phyloP scores from a whole-genome alignment of 2,888 invertebrate species.

The Panopea generosa region DNA sequence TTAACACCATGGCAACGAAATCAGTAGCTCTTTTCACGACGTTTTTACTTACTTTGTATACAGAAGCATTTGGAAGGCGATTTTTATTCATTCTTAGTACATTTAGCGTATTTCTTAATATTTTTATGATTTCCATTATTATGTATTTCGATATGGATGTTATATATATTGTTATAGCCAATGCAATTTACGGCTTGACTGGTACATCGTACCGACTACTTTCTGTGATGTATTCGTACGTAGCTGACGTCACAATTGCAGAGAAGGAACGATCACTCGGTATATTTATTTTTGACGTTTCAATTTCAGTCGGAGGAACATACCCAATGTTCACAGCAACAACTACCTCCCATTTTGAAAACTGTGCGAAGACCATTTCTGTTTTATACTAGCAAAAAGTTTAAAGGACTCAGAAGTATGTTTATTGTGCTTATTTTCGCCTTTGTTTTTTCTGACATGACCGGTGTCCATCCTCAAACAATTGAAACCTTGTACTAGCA shows the following conservation, averaged over 20 bases:
- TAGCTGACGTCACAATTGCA: slow-evolving; percentile 35
- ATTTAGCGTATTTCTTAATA: slow-evolving; percentile 22
- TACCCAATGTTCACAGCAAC: slow-evolving; percentile 27
- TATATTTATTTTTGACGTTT: slow-evolving; percentile 10
- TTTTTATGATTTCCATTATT: neutral
- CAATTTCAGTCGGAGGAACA: slow-evolving; percentile 10
- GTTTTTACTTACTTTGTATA: slow-evolving; percentile 30
- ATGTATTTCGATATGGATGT: slow-evolving; percentile 31
- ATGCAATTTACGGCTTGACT: slow-evolving; percentile 35
- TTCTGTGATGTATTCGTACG: slow-evolving; percentile 22
- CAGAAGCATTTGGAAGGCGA: slow-evolving; percentile 37
- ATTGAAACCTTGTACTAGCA: slow-evolving; percentile 42
- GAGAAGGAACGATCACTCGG: slow-evolving; percentile 27
- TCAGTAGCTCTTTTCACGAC: slow-evolving; percentile 14
- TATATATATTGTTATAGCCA: slow-evolving; percentile 15
- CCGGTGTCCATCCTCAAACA: slow-evolving; percentile 18
- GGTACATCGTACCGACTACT: slow-evolving; percentile 30
- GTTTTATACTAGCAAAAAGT: slow-evolving; percentile 33
- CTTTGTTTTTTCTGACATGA: slow-evolving; percentile 38
- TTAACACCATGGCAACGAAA: slow-evolving; percentile 19
- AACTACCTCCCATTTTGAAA: slow-evolving; percentile 7
- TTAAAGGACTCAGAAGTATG: slow-evolving; percentile 10
- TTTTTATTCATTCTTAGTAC: slow-evolving; percentile 34
- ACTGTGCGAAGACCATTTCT: slow-evolving; percentile 19
- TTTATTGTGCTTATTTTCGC: slow-evolving; percentile 25